Evolutionary conservation across 2,888 invertebrate species (phyloP).

Genomic region (Exocentrus adspersus): DNA sequence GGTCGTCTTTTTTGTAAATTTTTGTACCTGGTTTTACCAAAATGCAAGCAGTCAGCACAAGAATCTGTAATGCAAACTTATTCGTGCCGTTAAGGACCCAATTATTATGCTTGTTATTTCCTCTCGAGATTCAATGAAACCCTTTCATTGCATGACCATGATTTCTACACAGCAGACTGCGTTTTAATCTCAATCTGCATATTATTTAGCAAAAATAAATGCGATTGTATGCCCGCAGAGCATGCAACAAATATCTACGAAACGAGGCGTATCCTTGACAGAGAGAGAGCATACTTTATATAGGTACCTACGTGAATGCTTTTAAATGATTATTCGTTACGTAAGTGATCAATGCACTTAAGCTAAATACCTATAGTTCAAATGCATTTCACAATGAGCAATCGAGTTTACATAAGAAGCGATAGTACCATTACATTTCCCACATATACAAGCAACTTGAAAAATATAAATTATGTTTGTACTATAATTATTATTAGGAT

Average conservation of each 20-base stretch:
- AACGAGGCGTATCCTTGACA: not conserved
- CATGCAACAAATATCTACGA: not conserved
- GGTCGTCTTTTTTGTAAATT: too few relatives aligned
- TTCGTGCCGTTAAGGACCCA: too few relatives aligned
- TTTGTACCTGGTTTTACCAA: too few relatives aligned
- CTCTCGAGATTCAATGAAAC: not conserved
- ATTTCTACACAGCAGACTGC: not conserved
- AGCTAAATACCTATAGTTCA: slow-evolving; percentile 5
- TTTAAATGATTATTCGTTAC: not conserved
- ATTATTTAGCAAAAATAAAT: not conserved
- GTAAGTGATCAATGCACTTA: not conserved
- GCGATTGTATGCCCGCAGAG: not conserved
- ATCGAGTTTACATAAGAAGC: not conserved
- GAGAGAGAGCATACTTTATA: not conserved
- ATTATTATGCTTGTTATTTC: not conserved
- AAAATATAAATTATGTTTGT: too few relatives aligned
- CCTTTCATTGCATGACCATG: not conserved
- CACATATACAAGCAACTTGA: too few relatives aligned
- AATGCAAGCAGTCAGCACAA: too few relatives aligned
- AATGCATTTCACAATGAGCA: slow-evolving; percentile 7
- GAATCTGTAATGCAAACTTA: too few relatives aligned
- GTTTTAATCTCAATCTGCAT: not conserved
- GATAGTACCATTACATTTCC: not conserved
- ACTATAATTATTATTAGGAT: too few relatives aligned
- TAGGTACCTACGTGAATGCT: slow-evolving; percentile 1